Evolutionary conservation across 2,113 vertebrate species (phyloP).

Genomic region (Hemiscyllium ocellatum): DNA sequence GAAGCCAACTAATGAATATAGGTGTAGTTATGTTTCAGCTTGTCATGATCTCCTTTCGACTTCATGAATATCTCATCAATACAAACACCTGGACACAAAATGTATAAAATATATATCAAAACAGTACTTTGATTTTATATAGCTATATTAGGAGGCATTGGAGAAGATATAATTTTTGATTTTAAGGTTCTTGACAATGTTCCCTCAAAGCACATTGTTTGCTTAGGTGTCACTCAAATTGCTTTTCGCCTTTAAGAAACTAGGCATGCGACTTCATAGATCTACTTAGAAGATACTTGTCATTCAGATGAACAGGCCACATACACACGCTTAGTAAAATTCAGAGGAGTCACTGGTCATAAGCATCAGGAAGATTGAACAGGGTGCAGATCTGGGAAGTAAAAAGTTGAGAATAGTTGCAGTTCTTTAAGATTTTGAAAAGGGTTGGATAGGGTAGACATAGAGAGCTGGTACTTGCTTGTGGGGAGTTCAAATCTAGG

Average conservation of each 20-base stretch:
- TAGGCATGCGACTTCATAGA: too few relatives aligned
- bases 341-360: too few relatives aligned
- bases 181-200: too few relatives aligned
- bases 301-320: too few relatives aligned
- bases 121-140: not conserved
- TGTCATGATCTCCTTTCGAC: constrained; percentile 95
- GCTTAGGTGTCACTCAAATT: too few relatives aligned
- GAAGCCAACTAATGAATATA: constrained; percentile 92
- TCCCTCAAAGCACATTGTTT: too few relatives aligned
- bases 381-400: too few relatives aligned
- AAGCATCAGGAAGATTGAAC: not conserved
- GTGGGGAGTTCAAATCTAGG: not conserved
- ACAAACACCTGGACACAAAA: constrained; percentile 71
- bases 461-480: not conserved
- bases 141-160: constrained; percentile 41
- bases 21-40: constrained; percentile 94
- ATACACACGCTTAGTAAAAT: too few relatives aligned
- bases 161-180: not conserved
- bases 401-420: not conserved
- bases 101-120: not conserved
- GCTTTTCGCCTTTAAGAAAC: too few relatives aligned
- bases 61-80: constrained; percentile 93
- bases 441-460: not conserved
- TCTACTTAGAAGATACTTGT: too few relatives aligned
- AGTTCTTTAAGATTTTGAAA: not conserved